Conservation (phyloP, 2,113 vertebrate genomes). For the Nibea albiflora region DNA sequence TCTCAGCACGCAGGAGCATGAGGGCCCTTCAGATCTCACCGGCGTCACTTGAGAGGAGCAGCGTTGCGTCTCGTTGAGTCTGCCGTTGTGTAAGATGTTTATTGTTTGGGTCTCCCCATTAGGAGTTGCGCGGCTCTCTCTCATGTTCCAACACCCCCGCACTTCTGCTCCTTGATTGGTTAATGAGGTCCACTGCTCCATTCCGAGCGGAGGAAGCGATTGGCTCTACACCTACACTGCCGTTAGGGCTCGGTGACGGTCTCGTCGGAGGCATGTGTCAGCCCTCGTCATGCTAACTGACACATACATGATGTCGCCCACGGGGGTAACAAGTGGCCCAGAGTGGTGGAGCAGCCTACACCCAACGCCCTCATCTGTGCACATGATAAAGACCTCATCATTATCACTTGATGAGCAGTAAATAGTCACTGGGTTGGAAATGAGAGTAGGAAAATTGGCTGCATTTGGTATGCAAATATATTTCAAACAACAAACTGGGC, state of each 20-base stretch:
- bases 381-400: slow-evolving; percentile 50
- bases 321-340: slow-evolving; percentile 46
- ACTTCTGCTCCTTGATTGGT: slow-evolving; percentile 75
- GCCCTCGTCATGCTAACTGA: slow-evolving; percentile 60
- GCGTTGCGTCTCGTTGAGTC: neutral
- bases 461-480: slow-evolving; percentile 50
- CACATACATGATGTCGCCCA: slow-evolving; percentile 62
- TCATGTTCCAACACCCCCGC: slow-evolving; percentile 67
- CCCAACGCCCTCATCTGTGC: slow-evolving; percentile 44
- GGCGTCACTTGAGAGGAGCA: slow-evolving; percentile 38
- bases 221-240: slow-evolving; percentile 71
- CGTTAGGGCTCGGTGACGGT: slow-evolving; percentile 51
- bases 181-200: slow-evolving; percentile 69
- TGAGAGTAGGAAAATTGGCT: slow-evolving; percentile 47
- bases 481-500: slow-evolving; percentile 30
- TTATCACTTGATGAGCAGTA: slow-evolving; percentile 42
- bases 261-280: slow-evolving; percentile 65
- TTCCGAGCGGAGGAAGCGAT: slow-evolving; percentile 59
- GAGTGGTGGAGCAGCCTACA: slow-evolving; percentile 46
- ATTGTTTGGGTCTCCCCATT: slow-evolving; percentile 68
- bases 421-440: slow-evolving; percentile 42
- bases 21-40: slow-evolving; percentile 34
- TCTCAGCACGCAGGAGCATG: slow-evolving; percentile 19
- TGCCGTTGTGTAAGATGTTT: slow-evolving; percentile 65
- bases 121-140: slow-evolving; percentile 39